Conservation (phyloP, 2,797 vertebrate genomes). For the Prionace glauca region DNA sequence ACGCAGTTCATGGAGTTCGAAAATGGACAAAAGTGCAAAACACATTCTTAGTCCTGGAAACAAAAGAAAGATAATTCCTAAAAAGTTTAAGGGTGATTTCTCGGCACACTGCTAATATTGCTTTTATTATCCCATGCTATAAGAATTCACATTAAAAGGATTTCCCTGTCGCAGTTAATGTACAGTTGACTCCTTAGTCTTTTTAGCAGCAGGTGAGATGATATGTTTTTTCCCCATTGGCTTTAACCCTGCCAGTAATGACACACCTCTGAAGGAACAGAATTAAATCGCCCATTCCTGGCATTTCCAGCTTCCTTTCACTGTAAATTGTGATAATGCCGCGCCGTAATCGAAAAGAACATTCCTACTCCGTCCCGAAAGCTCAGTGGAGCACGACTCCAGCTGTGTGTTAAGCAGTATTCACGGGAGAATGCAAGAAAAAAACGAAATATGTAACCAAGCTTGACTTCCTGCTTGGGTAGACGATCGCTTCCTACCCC, state of each 20-base stretch:
- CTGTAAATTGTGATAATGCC: background rate
- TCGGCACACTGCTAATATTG: background rate
- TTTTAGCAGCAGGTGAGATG: background rate
- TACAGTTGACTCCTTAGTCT: background rate
- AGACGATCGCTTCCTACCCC: background rate
- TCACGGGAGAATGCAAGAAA: background rate
- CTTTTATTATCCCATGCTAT: background rate
- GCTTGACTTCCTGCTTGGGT: background rate
- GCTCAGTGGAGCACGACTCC: background rate
- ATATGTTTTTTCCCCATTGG: background rate
- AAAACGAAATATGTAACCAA: background rate
- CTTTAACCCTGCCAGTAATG: background rate
- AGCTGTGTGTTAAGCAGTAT: background rate
- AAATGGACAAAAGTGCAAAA: background rate
- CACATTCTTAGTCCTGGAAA: background rate
- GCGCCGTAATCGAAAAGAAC: background rate
- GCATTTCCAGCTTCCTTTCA: slow-evolving; percentile 26
- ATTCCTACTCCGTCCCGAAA: background rate
- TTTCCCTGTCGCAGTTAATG: background rate
- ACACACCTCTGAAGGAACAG: background rate
- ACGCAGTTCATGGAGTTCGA: background rate
- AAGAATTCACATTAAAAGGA: slow-evolving; percentile 8
- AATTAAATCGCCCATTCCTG: background rate
- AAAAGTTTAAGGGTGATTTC: background rate
- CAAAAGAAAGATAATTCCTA: background rate